A percentile compares a stretch with the other conserved stretches of the same genome.
Conservation (phyloP, 2,888 invertebrate species). For the Eudasyphora cyanicolor region DNA sequence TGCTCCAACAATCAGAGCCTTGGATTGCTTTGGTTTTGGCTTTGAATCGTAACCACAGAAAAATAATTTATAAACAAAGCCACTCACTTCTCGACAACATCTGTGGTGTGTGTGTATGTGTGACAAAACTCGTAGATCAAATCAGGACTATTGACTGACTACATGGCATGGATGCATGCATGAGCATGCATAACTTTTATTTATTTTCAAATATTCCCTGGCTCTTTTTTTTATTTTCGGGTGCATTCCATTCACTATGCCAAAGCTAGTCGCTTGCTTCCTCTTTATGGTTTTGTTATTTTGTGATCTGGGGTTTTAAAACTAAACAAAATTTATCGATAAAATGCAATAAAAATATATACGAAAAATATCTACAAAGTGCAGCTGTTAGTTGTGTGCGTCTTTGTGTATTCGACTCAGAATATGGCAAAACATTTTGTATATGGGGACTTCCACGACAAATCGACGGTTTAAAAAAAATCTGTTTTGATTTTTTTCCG, state of each 20-base stretch:
- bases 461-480: too few species aligned
- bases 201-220: neutral
- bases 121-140: neutral
- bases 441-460: too few species aligned
- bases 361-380: conserved; percentile 1
- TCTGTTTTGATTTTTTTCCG: too few species aligned
- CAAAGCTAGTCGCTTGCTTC: too few species aligned
- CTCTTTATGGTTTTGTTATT: neutral
- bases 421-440: conserved; percentile 12
- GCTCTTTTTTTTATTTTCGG: neutral
- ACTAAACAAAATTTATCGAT: conserved; percentile 53
- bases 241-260: conserved; percentile 9
- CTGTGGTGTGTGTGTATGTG: neutral
- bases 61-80: conserved; percentile 29
- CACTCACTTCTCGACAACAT: conserved; percentile 18
- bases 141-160: neutral
- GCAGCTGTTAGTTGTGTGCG: neutral
- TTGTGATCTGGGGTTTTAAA: conserved; percentile 21
- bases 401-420: neutral
- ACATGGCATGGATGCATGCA: neutral
- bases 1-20: neutral
- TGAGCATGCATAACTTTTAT: neutral
- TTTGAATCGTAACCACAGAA: conserved; percentile 7
- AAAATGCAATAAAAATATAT: conserved; percentile 57
- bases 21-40: neutral